A percentile compares a stretch with the other conserved stretches of the same genome.
phyloP scores from a whole-genome alignment of 2,113 vertebrate species.

The Aptenodytes forsteri region DNA sequence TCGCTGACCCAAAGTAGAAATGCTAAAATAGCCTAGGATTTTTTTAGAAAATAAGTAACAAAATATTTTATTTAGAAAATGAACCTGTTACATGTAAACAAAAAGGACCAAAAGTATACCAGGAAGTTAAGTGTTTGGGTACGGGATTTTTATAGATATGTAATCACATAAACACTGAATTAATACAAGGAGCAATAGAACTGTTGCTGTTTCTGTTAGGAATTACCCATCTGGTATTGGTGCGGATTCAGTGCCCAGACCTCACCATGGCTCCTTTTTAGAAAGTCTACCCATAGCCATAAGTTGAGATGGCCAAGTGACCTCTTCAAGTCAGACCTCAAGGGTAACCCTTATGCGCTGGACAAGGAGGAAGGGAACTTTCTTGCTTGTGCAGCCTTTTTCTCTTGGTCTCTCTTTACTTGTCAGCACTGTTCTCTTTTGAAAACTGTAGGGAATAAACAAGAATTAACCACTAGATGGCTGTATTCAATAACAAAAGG shows the following conservation, averaged over 20 bases:
- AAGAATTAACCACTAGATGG: slow-evolving; percentile 66
- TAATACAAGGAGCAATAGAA: not conserved
- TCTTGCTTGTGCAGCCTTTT: not conserved
- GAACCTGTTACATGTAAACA: not conserved
- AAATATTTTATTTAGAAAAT: not conserved
- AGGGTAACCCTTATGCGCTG: not conserved
- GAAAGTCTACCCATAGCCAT: not conserved
- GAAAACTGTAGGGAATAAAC: not conserved
- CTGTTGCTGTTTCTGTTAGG: not conserved
- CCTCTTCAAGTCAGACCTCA: not conserved
- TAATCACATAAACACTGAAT: not conserved
- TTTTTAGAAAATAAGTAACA: not conserved
- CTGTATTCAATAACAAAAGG: slow-evolving; percentile 24
- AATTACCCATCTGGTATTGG: not conserved
- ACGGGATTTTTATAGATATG: not conserved
- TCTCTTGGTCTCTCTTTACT: not conserved
- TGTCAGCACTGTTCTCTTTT: not conserved
- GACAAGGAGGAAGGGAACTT: not conserved
- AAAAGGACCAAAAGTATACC: not conserved
- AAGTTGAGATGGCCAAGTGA: not conserved
- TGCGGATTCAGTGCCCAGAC: not conserved
- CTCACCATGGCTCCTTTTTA: not conserved
- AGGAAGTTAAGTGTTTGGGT: not conserved
- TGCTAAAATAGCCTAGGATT: not conserved
- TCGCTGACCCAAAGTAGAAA: not conserved